A percentile compares a stretch with the other conserved stretches of the same genome.
These are phyloP conservation scores for Neostethus bicornis DNA, from an alignment of 2,797 vertebrate species.

Conservation along the genomic window DNA sequence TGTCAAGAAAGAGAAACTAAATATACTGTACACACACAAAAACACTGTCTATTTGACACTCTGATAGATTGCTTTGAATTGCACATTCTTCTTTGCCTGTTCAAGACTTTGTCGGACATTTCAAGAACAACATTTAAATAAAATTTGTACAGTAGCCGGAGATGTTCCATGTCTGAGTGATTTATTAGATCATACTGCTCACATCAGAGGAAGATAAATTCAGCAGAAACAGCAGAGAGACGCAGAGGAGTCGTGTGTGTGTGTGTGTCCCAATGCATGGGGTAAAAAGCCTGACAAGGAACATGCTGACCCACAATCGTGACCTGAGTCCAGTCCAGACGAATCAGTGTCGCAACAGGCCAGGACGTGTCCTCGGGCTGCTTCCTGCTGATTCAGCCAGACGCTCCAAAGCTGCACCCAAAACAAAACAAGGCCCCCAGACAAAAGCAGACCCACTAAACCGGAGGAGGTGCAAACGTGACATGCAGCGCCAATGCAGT, in stretches of 20 bases:
- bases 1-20: conserved; percentile 21
- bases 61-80: conserved; percentile 68
- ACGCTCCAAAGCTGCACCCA: conserved; percentile 13
- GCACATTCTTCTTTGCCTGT: conserved; percentile 50
- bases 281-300: conserved; percentile 35
- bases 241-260: not conserved
- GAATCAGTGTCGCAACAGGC: conserved; percentile 51
- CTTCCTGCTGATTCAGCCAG: conserved; percentile 22
- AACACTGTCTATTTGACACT: conserved; percentile 23
- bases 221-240: conserved; percentile 5
- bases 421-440: conserved; percentile 32
- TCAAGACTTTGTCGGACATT: conserved; percentile 17
- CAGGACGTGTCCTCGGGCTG: conserved; percentile 31
- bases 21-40: conserved; percentile 2
- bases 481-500: not conserved
- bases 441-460: conserved; percentile 30
- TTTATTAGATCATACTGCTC: conserved; percentile 7
- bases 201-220: not conserved
- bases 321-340: conserved; percentile 57
- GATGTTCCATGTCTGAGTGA: conserved; percentile 12
- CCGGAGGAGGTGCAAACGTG: conserved; percentile 26
- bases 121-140: conserved; percentile 68
- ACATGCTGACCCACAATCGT: conserved; percentile 58
- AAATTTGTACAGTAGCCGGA: conserved; percentile 25
- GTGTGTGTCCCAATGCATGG: conserved; percentile 17